These are phyloP conservation scores for Musca domestica DNA, from an alignment of 1,140 invertebrate species.

Conservation along the genomic window DNA sequence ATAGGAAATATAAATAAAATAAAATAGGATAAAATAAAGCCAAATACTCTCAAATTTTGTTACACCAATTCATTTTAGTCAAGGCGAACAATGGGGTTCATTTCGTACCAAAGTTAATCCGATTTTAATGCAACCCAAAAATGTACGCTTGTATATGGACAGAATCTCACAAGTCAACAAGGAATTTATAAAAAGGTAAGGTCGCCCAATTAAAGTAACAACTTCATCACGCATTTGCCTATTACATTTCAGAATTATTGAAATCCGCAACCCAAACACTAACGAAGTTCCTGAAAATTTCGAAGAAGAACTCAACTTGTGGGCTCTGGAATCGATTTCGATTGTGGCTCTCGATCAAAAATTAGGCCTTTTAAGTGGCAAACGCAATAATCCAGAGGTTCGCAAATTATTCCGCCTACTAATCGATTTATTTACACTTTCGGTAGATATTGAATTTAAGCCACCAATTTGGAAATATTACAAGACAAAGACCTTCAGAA, in stretches of 20 bases:
- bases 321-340: conserved; percentile 69
- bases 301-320: conserved; percentile 65
- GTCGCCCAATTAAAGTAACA: conserved; percentile 28
- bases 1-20: no score
- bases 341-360: conserved; percentile 67
- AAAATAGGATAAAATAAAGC: conserved; percentile 39
- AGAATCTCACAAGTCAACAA: conserved; percentile 44
- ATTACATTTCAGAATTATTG: conserved; percentile 55
- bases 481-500: conserved; percentile 59
- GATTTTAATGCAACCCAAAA: conserved; percentile 46
- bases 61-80: conserved; percentile 29
- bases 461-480: conserved; percentile 64
- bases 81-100: conserved; percentile 37
- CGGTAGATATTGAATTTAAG: conserved; percentile 60
- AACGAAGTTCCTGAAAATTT: conserved; percentile 61
- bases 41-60: conserved; percentile 40
- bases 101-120: conserved; percentile 43
- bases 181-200: conserved; percentile 43
- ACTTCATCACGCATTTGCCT: background rate
- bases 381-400: conserved; percentile 44
- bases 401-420: conserved; percentile 61
- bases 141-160: conserved; percentile 36
- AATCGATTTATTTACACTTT: conserved; percentile 51
- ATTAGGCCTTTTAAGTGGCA: conserved; percentile 57
- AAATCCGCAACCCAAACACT: conserved; percentile 56